Evolutionary conservation across 2,888 invertebrate genomes (phyloP), one percentile per base, ranked within the genome.

Genomic region (Acanthococcus lagerstroemiae): DNA sequence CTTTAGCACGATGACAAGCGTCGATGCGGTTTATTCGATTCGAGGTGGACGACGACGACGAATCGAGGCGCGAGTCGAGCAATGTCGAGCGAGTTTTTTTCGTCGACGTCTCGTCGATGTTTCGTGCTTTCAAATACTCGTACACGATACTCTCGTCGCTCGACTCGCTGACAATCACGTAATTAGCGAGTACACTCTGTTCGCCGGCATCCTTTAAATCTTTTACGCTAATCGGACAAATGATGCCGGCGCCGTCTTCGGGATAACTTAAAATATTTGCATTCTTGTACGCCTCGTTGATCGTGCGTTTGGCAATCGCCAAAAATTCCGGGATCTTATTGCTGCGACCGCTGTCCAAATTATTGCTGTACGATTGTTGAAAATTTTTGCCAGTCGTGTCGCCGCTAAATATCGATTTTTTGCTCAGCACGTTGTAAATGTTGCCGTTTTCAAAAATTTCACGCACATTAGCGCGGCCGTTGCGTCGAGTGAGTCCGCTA

Each of bases 201-300:
- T 60, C 60, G 22, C 60, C 60, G 15, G 48, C 60, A 6, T 9
- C 21, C 25, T 60, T 60, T 6, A 60, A 44, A 22, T 60, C 60
- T 48, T 60, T 60, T 4, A 46, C 48, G 6, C 24, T 48, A 3
- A 60, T 9, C 60, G 60, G 48, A 24, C 60, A 58, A 44, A 37
- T 37, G 21, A 44, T 9, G 45, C 21, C 7, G 6, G 6, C 15
- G 6, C 12, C 58, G 44, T 58, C 58, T 17, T 15, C n/a, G 44
- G 58, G 58, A 22, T 44, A 58, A 30, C 37, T 12, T 37, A 58
- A 44, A 2, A 21, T 21, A 22, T n/a, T 37, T 4, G 44, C 7
- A 44, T 58, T 58, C 6, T 21, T 30, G n/a, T 9, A 44, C 22
- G 58, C 7, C 3, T 58, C 58, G 44, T 58, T 58, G 6, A 44